Base-by-base conservation (phyloP, 2,888 invertebrate species). In the Erebia aethiops region DNA sequence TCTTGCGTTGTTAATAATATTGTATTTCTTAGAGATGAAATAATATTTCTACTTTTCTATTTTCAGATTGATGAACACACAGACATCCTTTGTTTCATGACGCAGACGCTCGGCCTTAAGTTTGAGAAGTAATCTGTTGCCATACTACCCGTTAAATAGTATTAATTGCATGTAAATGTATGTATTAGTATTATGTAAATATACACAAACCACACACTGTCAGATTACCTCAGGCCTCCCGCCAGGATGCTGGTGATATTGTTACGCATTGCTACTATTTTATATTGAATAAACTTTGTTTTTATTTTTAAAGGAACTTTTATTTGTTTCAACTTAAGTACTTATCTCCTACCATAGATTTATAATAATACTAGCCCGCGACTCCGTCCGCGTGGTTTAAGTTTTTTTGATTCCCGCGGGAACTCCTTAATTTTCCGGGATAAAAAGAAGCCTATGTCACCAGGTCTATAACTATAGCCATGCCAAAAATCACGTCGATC, bases 61-160 rank as follows among this genome's bases (percentile, higher is more conserved):
- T 67, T 63, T 82, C 94, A 98, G 96, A 99, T 99, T 83, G 98
- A 98, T 77, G 99, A 99, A 89, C 95, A 96, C 81, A 97, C 97
- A 0, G 99, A 99, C 85, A 97, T 98, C 78, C 94, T 98, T 82
- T 95, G 96, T 84, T 98, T 98, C 91, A 94, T 98, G 79, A 95
- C 95, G 66, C 95, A 96, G 86, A 94, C 96, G 51, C 91, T 98
- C 73, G 95, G 95, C 16, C 92, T 98, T 67, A 87, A 95, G 77
- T 97, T 96, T 78, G 81, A 84, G 67, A 85, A 85, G 78, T 86
- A 80, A 85, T 71, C 35, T n/a, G 51, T 70, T 71, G 77, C 76
- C 76, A 75, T 76, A 74, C 51, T 51, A 65, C 49, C 71, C 72
- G 51, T 68, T 68, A 72, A 72, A 75, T 72, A 77, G 75, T 75